phyloP scores from a whole-genome alignment of 2,797 vertebrate species.

The Cercopithecus mitis region DNA sequence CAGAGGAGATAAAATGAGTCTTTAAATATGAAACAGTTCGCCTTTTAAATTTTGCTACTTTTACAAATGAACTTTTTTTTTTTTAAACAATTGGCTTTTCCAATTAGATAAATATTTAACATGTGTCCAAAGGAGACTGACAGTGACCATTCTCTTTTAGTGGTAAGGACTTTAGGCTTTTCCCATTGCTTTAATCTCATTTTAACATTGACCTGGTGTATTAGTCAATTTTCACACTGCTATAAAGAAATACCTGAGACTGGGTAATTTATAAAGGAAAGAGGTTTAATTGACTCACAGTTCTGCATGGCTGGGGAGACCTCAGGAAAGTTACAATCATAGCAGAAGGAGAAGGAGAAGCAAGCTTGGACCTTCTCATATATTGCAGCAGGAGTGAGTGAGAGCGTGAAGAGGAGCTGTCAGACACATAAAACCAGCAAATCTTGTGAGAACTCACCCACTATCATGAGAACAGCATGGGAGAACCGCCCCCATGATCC shows the following conservation, averaged over 20 bases:
- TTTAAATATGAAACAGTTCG: background rate
- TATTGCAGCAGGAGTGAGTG: background rate
- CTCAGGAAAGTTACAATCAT: background rate
- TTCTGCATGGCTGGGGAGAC: background rate
- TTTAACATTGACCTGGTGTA: slow-evolving; percentile 11
- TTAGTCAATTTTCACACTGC: background rate
- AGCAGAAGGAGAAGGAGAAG: background rate
- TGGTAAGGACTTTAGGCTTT: background rate
- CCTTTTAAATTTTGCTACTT: background rate
- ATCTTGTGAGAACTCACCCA: background rate
- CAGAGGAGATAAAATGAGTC: background rate
- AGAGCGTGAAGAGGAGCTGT: background rate
- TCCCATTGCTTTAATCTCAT: background rate
- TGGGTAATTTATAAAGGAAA: background rate
- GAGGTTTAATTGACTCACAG: background rate
- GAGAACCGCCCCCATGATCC: background rate
- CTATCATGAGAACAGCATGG: background rate
- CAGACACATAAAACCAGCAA: background rate
- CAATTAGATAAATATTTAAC: slow-evolving; percentile 28
- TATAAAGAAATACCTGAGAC: background rate
- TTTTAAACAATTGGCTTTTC: background rate
- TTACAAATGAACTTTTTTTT: background rate
- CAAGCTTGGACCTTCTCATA: background rate
- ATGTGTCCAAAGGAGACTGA: background rate
- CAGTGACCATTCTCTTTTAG: background rate